Evolutionary conservation across 92 coral and sea anemone genomes (phyloP).

Genomic region (Actinernus sp.): DNA sequence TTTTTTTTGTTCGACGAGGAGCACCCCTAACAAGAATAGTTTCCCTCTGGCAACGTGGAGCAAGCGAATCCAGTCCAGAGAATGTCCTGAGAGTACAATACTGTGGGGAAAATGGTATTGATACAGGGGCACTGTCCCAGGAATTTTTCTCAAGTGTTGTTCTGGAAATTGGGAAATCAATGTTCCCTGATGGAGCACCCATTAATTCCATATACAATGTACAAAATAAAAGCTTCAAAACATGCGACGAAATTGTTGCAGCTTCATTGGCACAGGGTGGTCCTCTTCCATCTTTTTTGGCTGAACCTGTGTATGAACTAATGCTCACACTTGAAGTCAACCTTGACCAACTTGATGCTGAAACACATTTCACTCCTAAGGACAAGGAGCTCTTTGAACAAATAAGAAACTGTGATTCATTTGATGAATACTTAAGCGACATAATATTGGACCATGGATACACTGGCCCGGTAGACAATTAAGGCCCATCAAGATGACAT

Average conservation of each 20-base stretch:
- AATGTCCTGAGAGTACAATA: slow-evolving; percentile 50
- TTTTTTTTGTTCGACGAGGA: slow-evolving; percentile 64
- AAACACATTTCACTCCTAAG: slow-evolving; percentile 64
- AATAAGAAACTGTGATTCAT: slow-evolving; percentile 61
- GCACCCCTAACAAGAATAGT: slow-evolving; percentile 58
- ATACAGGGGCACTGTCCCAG: slow-evolving; percentile 70
- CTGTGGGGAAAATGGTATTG: slow-evolving; percentile 72
- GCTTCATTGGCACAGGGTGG: slow-evolving; percentile 79
- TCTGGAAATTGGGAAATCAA: slow-evolving; percentile 40
- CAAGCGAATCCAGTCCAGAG: slow-evolving; percentile 44
- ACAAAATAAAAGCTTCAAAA: slow-evolving; percentile 72
- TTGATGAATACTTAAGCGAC: slow-evolving; percentile 45
- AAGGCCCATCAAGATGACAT: slow-evolving; percentile 62
- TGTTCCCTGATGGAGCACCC: slow-evolving; percentile 81
- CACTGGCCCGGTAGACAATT: slow-evolving; percentile 57
- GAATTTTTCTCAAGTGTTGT: slow-evolving; percentile 63
- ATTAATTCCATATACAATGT: slow-evolving; percentile 55
- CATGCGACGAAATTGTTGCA: slow-evolving; percentile 69
- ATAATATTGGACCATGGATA: slow-evolving; percentile 65
- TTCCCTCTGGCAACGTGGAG: slow-evolving; percentile 59
- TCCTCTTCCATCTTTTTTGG: slow-evolving; percentile 71
- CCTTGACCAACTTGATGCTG: slow-evolving; percentile 31
- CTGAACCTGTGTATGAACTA: slow-evolving; percentile 58
- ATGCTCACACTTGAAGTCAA: slow-evolving; percentile 52
- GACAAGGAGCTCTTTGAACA: slow-evolving; percentile 44